Conservation (phyloP, 2,888 invertebrate species). For the Polylopha cassiicola region DNA sequence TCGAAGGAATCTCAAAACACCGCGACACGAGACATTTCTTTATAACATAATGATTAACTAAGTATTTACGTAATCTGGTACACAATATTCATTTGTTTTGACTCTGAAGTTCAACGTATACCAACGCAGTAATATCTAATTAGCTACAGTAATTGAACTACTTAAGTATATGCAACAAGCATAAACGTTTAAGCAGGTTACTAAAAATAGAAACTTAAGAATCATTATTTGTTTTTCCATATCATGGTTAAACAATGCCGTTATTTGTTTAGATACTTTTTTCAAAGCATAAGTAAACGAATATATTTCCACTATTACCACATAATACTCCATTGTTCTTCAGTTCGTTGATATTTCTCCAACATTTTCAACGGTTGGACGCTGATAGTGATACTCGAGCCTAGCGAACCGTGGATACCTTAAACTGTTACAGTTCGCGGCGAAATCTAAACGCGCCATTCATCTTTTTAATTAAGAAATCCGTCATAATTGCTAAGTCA, state of each 20-base stretch:
- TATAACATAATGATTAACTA: no score
- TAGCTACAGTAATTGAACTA: no score
- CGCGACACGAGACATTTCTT: no score
- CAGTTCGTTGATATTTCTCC: constrained; percentile 69
- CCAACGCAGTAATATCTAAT: no score
- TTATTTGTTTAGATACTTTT: constrained; percentile 75
- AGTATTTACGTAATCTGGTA: no score
- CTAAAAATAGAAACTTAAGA: constrained; percentile 62
- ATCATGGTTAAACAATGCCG: constrained; percentile 65
- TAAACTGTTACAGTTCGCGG: constrained; percentile 53
- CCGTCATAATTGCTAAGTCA: background rate
- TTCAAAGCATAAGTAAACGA: constrained; percentile 69
- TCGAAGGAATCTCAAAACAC: no score
- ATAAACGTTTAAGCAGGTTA: no score
- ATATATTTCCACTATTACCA: constrained; percentile 77
- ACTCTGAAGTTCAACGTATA: no score
- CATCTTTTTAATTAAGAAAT: constrained; percentile 3
- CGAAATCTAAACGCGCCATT: constrained; percentile 44
- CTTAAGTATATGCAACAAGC: no score
- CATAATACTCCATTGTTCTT: constrained; percentile 76
- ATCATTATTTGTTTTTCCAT: constrained; percentile 52
- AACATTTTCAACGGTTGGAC: constrained; percentile 64
- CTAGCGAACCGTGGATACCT: constrained; percentile 59
- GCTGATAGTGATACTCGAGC: constrained; percentile 64
- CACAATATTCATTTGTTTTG: no score